A percentile compares a stretch with the other conserved stretches of the same genome.
These are phyloP conservation scores for Sebastes diaconus DNA, from an alignment of 2,797 vertebrate species.

Conservation along the genomic window DNA sequence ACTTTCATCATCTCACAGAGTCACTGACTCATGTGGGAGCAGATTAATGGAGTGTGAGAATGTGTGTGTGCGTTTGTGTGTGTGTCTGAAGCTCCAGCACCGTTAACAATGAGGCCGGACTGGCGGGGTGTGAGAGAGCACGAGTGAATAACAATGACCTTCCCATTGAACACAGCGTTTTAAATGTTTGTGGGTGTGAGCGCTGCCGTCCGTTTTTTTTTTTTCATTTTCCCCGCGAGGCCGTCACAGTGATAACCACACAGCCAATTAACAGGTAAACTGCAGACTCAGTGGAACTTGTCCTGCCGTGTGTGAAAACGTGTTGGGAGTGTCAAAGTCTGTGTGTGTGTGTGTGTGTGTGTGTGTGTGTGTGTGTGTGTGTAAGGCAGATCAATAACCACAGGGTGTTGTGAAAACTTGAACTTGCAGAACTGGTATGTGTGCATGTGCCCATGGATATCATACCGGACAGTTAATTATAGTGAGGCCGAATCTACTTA, in stretches of 20 bases:
- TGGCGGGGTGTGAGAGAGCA: not conserved
- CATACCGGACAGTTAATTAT: not conserved
- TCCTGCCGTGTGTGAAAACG: constrained; percentile 7
- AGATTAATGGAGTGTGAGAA: constrained; percentile 40
- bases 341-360: not conserved
- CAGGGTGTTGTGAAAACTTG: not conserved
- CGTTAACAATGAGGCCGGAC: not conserved
- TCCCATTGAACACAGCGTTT: not conserved
- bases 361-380: too few species aligned
- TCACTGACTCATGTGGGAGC: constrained; percentile 42
- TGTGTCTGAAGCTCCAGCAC: not conserved
- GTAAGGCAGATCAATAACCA: constrained; percentile 10
- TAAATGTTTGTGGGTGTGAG: constrained; percentile 21
- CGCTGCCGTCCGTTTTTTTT: not conserved
- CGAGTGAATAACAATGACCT: constrained; percentile 11
- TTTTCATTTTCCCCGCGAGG: not conserved
- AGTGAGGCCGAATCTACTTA: not conserved
- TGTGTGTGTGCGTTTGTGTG: not conserved
- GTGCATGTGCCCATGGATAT: not conserved
- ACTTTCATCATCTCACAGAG: constrained; percentile 62
- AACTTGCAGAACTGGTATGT: constrained; percentile 6
- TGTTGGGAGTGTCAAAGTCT: not conserved
- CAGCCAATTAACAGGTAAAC: constrained; percentile 33
- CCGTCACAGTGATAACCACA: constrained; percentile 8
- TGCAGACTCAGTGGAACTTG: constrained; percentile 8